Base-by-base conservation (phyloP, 37 sponge, comb jelly and placozoan species). In the Geodia barretti region DNA sequence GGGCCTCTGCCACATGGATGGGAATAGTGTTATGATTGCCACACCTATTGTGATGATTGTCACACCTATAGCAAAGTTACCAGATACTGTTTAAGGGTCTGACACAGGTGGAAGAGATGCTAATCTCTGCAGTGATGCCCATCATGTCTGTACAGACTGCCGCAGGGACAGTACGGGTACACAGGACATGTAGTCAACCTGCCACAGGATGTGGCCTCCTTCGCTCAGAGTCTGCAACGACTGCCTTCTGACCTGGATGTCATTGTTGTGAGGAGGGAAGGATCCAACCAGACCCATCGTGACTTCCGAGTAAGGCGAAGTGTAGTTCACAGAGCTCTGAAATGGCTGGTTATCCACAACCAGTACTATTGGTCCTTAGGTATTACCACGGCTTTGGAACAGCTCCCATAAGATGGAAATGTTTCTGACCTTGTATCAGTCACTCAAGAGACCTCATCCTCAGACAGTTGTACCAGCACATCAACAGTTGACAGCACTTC, bases 381-480 rank as follows among this genome's bases (percentile, higher is more conserved):
- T 0, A 39, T 84, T 0, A 37, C 7, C 41, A 76, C 77, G 9
- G 85, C 77, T 4, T 58, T 84, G 11, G 0, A 24, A 0, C 62
- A 59, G 41, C 81, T 87, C 0, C 75, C 87, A 62, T 81, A 87
- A 1, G 87, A 87, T 72, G 81, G 87, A 0, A 25, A 72, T 34
- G 34, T 87, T 32, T 29, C 76, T 0, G 34, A 60, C 28, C 76
- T 70, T 28, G 21, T 23, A 29, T 63, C 79, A 0, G 9, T 86
- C 1, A 40, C 19, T n/a, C 11, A n/a, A 25, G n/a, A n/a, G n/a
- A n/a, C n/a, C n/a, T n/a, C n/a, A n/a, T n/a, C n/a, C n/a, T n/a
- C n/a, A n/a, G n/a, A n/a, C n/a, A n/a, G n/a, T n/a, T n/a, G n/a
- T n/a, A n/a, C n/a, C n/a, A n/a, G n/a, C n/a, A n/a, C n/a, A n/a